phyloP scores from a whole-genome alignment of 1,140 invertebrate genomes.

The Drosophila mojavensis region DNA sequence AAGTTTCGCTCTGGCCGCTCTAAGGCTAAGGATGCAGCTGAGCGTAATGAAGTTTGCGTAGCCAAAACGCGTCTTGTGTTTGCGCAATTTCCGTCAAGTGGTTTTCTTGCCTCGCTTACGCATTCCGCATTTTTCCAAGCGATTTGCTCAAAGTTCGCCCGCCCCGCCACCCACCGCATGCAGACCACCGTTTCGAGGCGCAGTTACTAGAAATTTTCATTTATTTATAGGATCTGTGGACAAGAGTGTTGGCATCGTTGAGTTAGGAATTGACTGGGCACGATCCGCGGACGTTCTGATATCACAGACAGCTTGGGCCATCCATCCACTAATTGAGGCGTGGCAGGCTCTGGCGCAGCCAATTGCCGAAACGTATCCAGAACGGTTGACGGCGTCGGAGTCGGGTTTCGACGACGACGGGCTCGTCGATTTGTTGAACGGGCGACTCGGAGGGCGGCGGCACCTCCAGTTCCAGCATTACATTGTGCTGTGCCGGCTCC shows the following conservation, averaged over 20 bases:
- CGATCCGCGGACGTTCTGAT: background rate
- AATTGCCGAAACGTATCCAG: conserved; percentile 34
- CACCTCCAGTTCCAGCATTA: background rate
- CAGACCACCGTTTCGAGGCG: too few species aligned
- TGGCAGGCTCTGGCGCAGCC: conserved; percentile 27
- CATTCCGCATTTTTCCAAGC: conserved; percentile 35
- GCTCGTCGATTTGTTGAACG: background rate
- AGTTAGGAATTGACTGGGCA: background rate
- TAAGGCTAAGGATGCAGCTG: conserved; percentile 14
- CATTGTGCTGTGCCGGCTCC: too few species aligned
- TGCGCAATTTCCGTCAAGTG: conserved; percentile 35
- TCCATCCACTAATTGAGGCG: conserved; percentile 9
- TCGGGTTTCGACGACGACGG: background rate
- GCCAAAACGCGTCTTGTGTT: conserved; percentile 6
- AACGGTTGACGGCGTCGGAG: conserved; percentile 25
- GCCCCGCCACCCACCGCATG: background rate
- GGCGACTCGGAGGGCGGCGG: background rate
- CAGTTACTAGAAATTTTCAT: background rate
- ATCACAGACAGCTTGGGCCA: too few species aligned
- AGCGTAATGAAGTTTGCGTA: conserved; percentile 33
- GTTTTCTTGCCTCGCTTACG: conserved; percentile 28
- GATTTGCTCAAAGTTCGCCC: conserved; percentile 13
- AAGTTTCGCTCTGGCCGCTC: background rate
- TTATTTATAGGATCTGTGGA: conserved; percentile 13
- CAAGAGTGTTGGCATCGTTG: background rate